phyloP scores from a whole-genome alignment of 2,888 invertebrate species.

The Strigamia maritima region DNA sequence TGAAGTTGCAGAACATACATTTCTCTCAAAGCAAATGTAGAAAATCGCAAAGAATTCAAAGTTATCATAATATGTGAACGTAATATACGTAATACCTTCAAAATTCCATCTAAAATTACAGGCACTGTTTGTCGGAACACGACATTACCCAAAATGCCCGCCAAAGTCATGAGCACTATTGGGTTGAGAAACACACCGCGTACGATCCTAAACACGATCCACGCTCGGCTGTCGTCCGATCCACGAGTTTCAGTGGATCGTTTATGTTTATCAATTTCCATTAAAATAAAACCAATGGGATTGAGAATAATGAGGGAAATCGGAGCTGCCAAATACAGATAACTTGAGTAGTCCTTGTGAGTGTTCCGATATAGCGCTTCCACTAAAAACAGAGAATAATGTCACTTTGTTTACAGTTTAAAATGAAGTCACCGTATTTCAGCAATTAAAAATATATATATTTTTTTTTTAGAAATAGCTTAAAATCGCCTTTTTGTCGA shows the following conservation, averaged over 20 bases:
- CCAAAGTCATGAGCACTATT: slow-evolving; percentile 84
- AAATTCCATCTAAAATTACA: slow-evolving; percentile 66
- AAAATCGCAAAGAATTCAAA: too few species aligned
- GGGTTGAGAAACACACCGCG: slow-evolving; percentile 82
- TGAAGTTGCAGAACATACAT: too few species aligned
- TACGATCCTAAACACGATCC: slow-evolving; percentile 47
- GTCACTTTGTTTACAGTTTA: too few species aligned
- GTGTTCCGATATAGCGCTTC: slow-evolving; percentile 76
- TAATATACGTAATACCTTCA: slow-evolving; percentile 68
- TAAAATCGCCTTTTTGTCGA: too few species aligned
- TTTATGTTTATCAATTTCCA: slow-evolving; percentile 72
- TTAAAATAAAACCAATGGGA: slow-evolving; percentile 81
- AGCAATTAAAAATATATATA: too few species aligned
- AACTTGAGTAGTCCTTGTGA: slow-evolving; percentile 86
- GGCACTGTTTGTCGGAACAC: slow-evolving; percentile 76
- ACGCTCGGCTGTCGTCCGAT: slow-evolving; percentile 6
- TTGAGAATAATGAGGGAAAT: slow-evolving; percentile 88
- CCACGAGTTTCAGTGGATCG: slow-evolving; percentile 42
- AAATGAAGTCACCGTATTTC: too few species aligned
- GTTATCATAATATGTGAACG: too few species aligned
- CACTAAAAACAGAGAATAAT: slow-evolving; percentile 64
- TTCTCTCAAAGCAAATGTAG: too few species aligned
- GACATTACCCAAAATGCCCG: slow-evolving; percentile 82
- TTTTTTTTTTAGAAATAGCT: too few species aligned
- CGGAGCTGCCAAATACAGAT: slow-evolving; percentile 89